A percentile compares a stretch with the other conserved stretches of the same genome.
Conservation (phyloP, 2,113 vertebrate genomes). For the Odobenus rosmarus region DNA sequence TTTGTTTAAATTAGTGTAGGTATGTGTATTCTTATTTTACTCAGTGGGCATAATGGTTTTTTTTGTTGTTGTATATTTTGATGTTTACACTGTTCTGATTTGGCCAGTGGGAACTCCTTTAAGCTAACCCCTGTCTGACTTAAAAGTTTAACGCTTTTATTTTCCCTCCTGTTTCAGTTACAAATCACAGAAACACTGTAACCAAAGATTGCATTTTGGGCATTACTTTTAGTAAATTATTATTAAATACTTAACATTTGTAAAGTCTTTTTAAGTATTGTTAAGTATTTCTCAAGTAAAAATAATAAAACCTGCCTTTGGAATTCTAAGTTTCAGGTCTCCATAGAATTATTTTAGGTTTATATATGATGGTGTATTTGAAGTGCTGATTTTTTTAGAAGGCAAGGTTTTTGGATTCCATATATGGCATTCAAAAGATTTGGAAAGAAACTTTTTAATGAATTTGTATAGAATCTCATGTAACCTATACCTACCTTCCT, state of each 20-base stretch:
- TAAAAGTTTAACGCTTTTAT: slow-evolving; percentile 19
- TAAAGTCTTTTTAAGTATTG: not conserved
- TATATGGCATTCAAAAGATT: not conserved
- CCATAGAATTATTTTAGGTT: slow-evolving; percentile 13
- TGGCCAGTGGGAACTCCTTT: not conserved
- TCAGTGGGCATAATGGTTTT: not conserved
- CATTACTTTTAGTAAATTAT: slow-evolving; percentile 4
- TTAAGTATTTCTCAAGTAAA: slow-evolving; percentile 43
- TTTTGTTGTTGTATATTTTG: not conserved
- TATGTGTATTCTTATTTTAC: not conserved
- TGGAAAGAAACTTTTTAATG: not conserved
- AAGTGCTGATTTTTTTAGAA: slow-evolving; percentile 23
- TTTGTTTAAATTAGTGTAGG: not conserved
- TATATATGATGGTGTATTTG: slow-evolving; percentile 32
- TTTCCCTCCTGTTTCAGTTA: not conserved
- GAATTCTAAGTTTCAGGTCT: slow-evolving; percentile 49
- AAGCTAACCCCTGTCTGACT: not conserved
- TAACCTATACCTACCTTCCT: not conserved
- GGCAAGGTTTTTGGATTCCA: not conserved
- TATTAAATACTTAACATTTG: slow-evolving; percentile 1
- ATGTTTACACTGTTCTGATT: not conserved
- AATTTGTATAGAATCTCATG: not conserved
- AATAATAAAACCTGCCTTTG: slow-evolving; percentile 13
- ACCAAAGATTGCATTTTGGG: not conserved
- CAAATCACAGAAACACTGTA: not conserved